phyloP scores from a whole-genome alignment of 2,888 invertebrate species.

The Mamestra brassicae region DNA sequence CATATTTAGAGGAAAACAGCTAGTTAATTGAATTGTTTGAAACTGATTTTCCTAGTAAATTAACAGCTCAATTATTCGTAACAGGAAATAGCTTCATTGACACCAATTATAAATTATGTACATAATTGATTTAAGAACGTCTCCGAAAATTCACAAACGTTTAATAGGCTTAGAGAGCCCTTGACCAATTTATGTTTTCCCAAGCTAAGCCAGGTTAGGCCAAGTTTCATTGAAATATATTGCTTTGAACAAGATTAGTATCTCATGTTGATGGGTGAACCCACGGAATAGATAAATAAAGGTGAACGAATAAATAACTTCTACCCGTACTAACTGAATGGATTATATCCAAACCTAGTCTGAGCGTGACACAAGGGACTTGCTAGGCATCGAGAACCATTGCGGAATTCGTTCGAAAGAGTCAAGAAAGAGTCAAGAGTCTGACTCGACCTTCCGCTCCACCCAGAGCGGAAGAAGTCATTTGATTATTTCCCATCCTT shows the following conservation, averaged over 20 bases:
- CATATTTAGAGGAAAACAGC: background rate
- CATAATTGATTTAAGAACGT: background rate
- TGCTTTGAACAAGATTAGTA: slow-evolving; percentile 32
- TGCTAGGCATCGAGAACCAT: background rate
- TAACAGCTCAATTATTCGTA: background rate
- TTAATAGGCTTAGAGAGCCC: slow-evolving; percentile 3
- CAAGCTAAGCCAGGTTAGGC: slow-evolving; percentile 9
- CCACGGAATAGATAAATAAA: too few relatives aligned
- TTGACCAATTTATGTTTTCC: slow-evolving; percentile 18
- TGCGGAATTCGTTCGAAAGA: too few relatives aligned
- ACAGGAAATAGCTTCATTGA: background rate
- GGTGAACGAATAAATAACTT: slow-evolving; percentile 27
- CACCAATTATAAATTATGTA: background rate
- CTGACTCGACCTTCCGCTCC: too few relatives aligned
- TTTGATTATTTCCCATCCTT: too few relatives aligned
- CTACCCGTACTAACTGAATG: background rate
- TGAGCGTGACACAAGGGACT: slow-evolving; percentile 4
- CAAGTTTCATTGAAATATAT: slow-evolving; percentile 37
- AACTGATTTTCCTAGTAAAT: too few relatives aligned
- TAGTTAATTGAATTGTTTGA: background rate
- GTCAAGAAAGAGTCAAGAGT: too few relatives aligned
- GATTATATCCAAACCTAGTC: slow-evolving; percentile 14
- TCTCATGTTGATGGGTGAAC: slow-evolving; percentile 6
- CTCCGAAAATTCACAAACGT: slow-evolving; percentile 1
- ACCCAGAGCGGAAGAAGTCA: too few relatives aligned